Base-by-base conservation (phyloP, 2,797 vertebrate species). In the Glyptemys insculpta region DNA sequence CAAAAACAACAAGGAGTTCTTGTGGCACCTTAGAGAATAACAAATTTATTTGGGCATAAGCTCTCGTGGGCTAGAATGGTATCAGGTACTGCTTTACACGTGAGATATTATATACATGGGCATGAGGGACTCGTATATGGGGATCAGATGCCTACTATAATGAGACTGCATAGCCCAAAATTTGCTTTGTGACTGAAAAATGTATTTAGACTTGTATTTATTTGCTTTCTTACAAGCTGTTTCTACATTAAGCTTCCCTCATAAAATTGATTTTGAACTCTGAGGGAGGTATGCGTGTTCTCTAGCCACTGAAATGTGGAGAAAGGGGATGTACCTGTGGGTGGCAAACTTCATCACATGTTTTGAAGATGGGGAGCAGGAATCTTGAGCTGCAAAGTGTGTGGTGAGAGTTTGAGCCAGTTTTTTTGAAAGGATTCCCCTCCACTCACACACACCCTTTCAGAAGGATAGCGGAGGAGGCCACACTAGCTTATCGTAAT, bases 271-370 rank as follows among this genome's bases (percentile, higher is more conserved):
- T n/a, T 85, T 76, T 53, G 53, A 93, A 84, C 91, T 94, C 62
- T 44, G 80, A 57, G 15, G 74, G 27, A 49, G 44, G 12, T 85
- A 9, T 1, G 3, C 5, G 2, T 15, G 85, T 41, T 72, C n/a
- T 50, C 88, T 1, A 5, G 57, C 96, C 89, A 21, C 53, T 94
- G 79, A 85, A 91, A 86, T 57, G 65, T 21, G 41, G 23, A 25
- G 79, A 34, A 2, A 41, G 29, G 54, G 16, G 53, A 10, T 47
- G 82, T 25, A 88, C 47, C 7, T 91, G 8, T 59, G 0, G 29
- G 29, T 47, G 44, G 41, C 59, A 54, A 79, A 83, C 59, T 12
- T 85, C 57, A 23, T 18, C 15, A 21, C 11, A 29, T 56, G 3
- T 12, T 85, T 49, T 72, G 84, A 76, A 79, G 31, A 50, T 54